Conservation (phyloP, 2,888 invertebrate species). For the Eumerus sabulonum region DNA sequence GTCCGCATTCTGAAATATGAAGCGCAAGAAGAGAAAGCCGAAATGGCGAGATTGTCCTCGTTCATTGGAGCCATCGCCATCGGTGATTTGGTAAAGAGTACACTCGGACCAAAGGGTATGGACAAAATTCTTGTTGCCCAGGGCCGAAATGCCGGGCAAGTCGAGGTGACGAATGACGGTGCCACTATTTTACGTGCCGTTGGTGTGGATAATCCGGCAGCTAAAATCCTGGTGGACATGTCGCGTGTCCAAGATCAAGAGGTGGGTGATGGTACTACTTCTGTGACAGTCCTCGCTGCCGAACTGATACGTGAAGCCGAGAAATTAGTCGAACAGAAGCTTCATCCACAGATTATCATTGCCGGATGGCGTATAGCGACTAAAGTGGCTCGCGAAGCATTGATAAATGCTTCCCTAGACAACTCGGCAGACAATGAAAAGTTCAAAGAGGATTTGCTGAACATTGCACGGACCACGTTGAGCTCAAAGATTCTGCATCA, state of each 20-base stretch:
- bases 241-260: slow-evolving; percentile 99
- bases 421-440: slow-evolving; percentile 88
- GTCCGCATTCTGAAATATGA: slow-evolving; percentile 96
- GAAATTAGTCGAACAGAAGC: slow-evolving; percentile 92
- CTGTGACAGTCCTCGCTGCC: slow-evolving; percentile 94
- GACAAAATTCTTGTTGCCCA: slow-evolving; percentile 92
- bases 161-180: slow-evolving; percentile 99
- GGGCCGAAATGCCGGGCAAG: slow-evolving; percentile 89
- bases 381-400: slow-evolving; percentile 89
- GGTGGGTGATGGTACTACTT: slow-evolving; percentile 99
- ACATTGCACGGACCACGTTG: slow-evolving; percentile 97
- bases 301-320: slow-evolving; percentile 98
- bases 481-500: slow-evolving; percentile 99
- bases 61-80: slow-evolving; percentile 99
- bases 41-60: slow-evolving; percentile 97
- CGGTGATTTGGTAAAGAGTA: slow-evolving; percentile 98
- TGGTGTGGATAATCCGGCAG: slow-evolving; percentile 99
- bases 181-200: slow-evolving; percentile 98
- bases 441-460: slow-evolving; percentile 93
- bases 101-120: slow-evolving; percentile 99
- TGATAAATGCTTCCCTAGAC: slow-evolving; percentile 88
- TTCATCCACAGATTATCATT: slow-evolving; percentile 99
- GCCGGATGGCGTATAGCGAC: slow-evolving; percentile 96
- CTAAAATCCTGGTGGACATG: slow-evolving; percentile 99
- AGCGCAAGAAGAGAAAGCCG: slow-evolving; percentile 98